These are phyloP conservation scores for Perithous albicinctus DNA, from an alignment of 2,888 invertebrate genomes.

Conservation along the genomic window DNA sequence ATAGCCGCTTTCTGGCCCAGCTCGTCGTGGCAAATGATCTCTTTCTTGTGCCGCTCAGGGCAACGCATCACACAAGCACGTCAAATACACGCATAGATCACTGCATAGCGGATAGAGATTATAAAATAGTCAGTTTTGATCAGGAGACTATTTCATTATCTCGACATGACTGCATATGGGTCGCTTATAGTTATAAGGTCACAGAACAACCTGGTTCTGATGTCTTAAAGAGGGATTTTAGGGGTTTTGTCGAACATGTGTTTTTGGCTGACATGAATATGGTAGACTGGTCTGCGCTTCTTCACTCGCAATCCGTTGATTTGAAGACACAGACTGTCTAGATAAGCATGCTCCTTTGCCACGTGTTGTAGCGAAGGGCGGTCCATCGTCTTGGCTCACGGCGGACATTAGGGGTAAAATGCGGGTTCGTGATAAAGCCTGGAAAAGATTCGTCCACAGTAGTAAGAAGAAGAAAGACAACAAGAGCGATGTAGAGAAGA, in stretches of 20 bases:
- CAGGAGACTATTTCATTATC: neutral
- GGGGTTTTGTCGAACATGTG: neutral
- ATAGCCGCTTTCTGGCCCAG: neutral
- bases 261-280: neutral
- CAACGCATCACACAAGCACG: neutral
- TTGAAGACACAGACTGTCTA: neutral
- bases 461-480: neutral
- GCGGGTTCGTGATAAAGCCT: neutral
- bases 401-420: neutral
- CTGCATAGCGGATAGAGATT: neutral
- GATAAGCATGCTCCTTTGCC: neutral
- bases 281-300: neutral
- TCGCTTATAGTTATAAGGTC: neutral
- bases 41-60: neutral
- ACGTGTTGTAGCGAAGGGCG: neutral
- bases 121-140: neutral
- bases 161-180: neutral
- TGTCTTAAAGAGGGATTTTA: neutral
- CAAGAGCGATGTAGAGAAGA: neutral
- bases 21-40: neutral
- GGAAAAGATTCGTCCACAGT: neutral
- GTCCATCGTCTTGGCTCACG: neutral
- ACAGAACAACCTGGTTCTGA: neutral
- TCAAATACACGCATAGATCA: neutral
- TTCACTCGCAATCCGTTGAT: neutral